Percentiles rank a stretch among this genome's conserved stretches.
Evolutionary conservation across 92 coral and sea anemone species (phyloP).

Genomic region (Desmophyllum pertusum): DNA sequence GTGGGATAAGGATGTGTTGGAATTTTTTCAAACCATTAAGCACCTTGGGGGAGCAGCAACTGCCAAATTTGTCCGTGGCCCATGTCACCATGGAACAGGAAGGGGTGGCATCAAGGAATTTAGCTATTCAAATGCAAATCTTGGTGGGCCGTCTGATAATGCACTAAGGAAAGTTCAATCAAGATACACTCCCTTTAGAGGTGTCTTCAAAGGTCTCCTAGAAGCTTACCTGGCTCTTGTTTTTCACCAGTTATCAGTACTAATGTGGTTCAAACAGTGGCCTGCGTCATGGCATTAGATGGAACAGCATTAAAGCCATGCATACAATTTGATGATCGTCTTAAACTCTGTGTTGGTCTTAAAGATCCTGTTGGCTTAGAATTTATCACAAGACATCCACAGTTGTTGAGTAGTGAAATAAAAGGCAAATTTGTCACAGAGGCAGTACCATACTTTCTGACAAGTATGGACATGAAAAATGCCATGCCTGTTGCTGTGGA

Average conservation of each 20-base stretch:
- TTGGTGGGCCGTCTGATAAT: constrained; percentile 50
- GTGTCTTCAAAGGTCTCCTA: constrained; percentile 50
- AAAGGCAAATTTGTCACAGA: too few species aligned
- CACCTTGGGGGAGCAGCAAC: constrained; percentile 54
- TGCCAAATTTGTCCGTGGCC: constrained; percentile 52
- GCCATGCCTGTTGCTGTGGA: too few species aligned
- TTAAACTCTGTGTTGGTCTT: too few species aligned
- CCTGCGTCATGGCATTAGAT: too few species aligned
- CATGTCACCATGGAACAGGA: constrained; percentile 55
- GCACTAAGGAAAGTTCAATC: constrained; percentile 43
- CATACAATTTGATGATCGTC: too few species aligned
- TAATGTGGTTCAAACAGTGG: constrained; percentile 17
- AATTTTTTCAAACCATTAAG: constrained; percentile 48
- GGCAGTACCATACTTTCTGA: too few species aligned
- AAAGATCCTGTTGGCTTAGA: too few species aligned
- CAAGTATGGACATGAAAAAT: too few species aligned
- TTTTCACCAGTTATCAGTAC: constrained; percentile 32
- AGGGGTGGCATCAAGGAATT: constrained; percentile 46
- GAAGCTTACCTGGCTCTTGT: constrained; percentile 46
- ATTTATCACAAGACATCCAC: too few species aligned
- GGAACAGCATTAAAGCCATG: too few species aligned
- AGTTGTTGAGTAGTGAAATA: too few species aligned
- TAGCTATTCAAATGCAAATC: constrained; percentile 47
- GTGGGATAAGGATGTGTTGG: constrained; percentile 50
- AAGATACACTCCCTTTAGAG: constrained; percentile 54